These are phyloP conservation scores for Epirrhoe tristata DNA, from an alignment of 2,888 invertebrate genomes.

Conservation along the genomic window DNA sequence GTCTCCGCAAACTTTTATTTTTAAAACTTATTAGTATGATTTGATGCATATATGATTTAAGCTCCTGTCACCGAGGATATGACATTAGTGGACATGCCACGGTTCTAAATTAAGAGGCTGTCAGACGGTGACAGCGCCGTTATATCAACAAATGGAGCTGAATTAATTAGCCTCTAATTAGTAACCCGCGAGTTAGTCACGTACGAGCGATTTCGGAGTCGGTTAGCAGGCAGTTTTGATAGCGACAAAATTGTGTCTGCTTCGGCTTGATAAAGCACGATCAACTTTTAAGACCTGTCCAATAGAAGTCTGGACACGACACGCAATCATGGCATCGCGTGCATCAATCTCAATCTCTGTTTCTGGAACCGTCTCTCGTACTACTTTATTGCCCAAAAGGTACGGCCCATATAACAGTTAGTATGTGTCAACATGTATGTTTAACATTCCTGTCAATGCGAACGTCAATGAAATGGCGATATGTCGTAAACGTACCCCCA, in stretches of 20 bases:
- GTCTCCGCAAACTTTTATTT: background rate
- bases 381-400: background rate
- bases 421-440: slow-evolving; percentile 1
- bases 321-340: slow-evolving; percentile 4
- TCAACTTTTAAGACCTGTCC: background rate
- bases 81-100: slow-evolving; percentile 28
- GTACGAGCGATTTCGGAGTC: slow-evolving; percentile 29
- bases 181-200: slow-evolving; percentile 30
- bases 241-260: slow-evolving; percentile 17
- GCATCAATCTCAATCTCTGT: background rate
- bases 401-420: background rate
- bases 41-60: slow-evolving; percentile 6
- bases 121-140: slow-evolving; percentile 38
- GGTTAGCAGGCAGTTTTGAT: slow-evolving; percentile 28
- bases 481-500: slow-evolving; percentile 41
- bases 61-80: slow-evolving; percentile 19
- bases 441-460: slow-evolving; percentile 10
- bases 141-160: slow-evolving; percentile 43
- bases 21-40: background rate
- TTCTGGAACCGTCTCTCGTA: background rate
- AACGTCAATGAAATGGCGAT: slow-evolving; percentile 40
- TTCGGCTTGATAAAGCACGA: slow-evolving; percentile 12
- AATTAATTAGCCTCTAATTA: slow-evolving; percentile 42
- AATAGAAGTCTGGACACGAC: background rate
- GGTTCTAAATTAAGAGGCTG: slow-evolving; percentile 32